Conservation (phyloP, 2,888 invertebrate species). For the Lissonota sp. region DNA sequence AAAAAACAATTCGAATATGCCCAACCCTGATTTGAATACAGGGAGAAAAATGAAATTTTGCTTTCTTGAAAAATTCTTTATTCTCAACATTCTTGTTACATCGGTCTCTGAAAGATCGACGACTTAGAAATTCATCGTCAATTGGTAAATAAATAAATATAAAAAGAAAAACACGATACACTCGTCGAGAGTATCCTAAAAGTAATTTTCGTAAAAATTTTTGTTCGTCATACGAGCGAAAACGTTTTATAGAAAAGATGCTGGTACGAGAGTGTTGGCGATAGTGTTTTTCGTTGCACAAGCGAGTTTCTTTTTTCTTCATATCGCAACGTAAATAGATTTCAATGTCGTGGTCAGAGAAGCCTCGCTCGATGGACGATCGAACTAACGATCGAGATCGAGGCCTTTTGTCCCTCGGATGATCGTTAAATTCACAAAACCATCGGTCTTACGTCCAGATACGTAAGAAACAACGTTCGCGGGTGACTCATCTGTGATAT, state of each 20-base stretch:
- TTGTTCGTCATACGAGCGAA: conserved; percentile 26
- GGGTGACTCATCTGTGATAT: background rate
- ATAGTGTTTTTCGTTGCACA: conserved; percentile 8
- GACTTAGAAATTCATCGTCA: conserved; percentile 36
- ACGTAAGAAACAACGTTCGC: conserved; percentile 56
- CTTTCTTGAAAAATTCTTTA: conserved; percentile 51
- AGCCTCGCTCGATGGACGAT: conserved; percentile 39
- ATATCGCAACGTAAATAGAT: too few relatives aligned
- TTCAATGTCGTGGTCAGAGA: conserved; percentile 9
- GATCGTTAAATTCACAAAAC: conserved; percentile 14
- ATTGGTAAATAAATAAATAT: conserved; percentile 58
- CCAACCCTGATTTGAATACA: too few relatives aligned
- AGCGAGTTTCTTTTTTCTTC: too few relatives aligned
- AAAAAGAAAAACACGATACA: conserved; percentile 30
- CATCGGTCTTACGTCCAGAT: conserved; percentile 41
- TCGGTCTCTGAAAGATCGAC: conserved; percentile 13
- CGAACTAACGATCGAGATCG: conserved; percentile 49
- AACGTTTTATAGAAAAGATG: conserved; percentile 42
- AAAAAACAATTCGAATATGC: too few relatives aligned
- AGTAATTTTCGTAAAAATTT: conserved; percentile 23
- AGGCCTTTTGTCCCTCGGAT: conserved; percentile 4
- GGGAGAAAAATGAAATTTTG: too few relatives aligned
- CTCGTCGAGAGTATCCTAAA: conserved; percentile 34
- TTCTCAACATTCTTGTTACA: conserved; percentile 55
- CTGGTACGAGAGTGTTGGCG: conserved; percentile 8